A percentile compares a stretch with the other conserved stretches of the same genome.
Conservation (phyloP, 2,113 vertebrate genomes). For the Argyrosomus japonicus region DNA sequence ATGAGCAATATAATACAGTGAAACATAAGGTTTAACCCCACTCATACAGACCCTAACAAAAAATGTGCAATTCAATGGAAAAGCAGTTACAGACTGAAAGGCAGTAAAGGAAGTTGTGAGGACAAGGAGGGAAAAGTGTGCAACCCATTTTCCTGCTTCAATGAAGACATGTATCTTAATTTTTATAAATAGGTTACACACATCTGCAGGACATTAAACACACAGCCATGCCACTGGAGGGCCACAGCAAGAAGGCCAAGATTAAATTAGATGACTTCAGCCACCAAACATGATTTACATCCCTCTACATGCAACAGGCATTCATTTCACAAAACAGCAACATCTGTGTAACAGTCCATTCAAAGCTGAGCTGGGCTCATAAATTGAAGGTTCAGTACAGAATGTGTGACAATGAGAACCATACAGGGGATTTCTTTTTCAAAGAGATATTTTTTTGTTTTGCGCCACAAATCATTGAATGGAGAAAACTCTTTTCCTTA, state of each 20-base stretch:
- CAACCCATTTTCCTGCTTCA: conserved; percentile 42
- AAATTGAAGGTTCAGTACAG: conserved; percentile 60
- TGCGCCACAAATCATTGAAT: conserved; percentile 40
- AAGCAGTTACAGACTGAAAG: neutral
- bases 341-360: conserved; percentile 70
- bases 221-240: conserved; percentile 14
- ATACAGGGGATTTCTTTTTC: conserved; percentile 40
- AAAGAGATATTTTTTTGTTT: conserved; percentile 25
- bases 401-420: conserved; percentile 75
- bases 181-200: conserved; percentile 41
- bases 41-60: neutral
- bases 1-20: neutral
- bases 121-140: neutral
- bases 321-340: conserved; percentile 54
- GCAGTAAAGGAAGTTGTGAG: neutral
- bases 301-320: conserved; percentile 40
- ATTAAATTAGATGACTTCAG: conserved; percentile 49
- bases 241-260: conserved; percentile 19
- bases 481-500: conserved; percentile 53
- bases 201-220: conserved; percentile 61
- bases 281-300: conserved; percentile 56
- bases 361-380: conserved; percentile 41
- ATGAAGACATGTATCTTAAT: conserved; percentile 35
- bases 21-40: neutral
- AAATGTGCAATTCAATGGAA: neutral